Conservation (phyloP, 2,797 vertebrate species). For the Micromesistius poutassou region DNA sequence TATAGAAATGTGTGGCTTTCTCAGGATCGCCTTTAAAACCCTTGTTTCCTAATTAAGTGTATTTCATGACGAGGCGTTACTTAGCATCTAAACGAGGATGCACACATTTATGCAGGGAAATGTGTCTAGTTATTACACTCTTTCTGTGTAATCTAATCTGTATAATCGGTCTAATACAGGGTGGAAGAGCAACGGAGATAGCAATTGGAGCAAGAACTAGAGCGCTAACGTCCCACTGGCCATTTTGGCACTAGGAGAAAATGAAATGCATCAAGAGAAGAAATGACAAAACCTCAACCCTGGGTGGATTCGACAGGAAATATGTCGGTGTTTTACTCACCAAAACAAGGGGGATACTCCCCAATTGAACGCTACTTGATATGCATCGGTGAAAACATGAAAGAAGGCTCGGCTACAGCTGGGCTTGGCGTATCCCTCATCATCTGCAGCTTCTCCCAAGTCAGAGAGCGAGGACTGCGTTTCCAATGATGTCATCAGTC, state of each 20-base stretch:
- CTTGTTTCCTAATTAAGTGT: no score
- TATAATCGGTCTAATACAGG: no score
- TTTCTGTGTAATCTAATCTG: no score
- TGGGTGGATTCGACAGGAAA: not conserved
- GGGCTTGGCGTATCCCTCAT: no score
- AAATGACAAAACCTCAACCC: not conserved
- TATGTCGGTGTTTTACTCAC: not conserved
- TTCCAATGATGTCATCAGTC: constrained; percentile 66
- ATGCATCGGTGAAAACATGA: not conserved
- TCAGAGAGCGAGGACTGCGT: constrained; percentile 27
- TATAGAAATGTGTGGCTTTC: no score
- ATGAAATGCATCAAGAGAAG: not conserved
- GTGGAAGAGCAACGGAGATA: no score
- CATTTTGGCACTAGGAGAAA: not conserved
- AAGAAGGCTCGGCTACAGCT: no score
- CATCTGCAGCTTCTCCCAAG: no score
- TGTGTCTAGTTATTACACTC: not conserved
- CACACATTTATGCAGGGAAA: not conserved
- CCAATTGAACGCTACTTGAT: not conserved
- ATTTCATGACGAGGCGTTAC: not conserved
- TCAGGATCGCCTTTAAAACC: no score
- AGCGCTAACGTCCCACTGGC: not conserved
- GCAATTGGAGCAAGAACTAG: not conserved
- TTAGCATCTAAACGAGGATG: not conserved
- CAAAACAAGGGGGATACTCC: not conserved